phyloP scores from a whole-genome alignment of 2,797 vertebrate species.

The Thunnus albacares region DNA sequence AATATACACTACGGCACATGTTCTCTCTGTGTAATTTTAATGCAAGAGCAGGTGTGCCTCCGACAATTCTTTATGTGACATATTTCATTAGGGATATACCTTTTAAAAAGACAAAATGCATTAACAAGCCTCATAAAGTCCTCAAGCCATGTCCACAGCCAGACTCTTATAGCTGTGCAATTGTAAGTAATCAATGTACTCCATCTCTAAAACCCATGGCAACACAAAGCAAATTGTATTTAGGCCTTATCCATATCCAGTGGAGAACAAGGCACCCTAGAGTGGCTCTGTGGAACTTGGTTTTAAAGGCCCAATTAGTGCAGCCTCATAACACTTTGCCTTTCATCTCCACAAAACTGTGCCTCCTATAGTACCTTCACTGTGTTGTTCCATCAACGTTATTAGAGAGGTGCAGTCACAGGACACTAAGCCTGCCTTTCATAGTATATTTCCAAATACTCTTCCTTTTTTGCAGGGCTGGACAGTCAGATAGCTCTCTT shows the following conservation, averaged over 20 bases:
- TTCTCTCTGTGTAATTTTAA: conserved; percentile 1
- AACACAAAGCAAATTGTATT: conserved; percentile 72
- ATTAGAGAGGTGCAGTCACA: conserved; percentile 52
- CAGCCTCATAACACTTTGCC: conserved; percentile 76
- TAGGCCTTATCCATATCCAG: conserved; percentile 66
- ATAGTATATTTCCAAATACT: conserved; percentile 22
- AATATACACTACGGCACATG: neutral
- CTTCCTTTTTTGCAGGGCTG: conserved; percentile 18
- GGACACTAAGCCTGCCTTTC: conserved; percentile 24
- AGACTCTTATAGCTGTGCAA: conserved; percentile 22
- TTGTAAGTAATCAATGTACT: conserved; percentile 32
- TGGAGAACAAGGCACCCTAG: conserved; percentile 62
- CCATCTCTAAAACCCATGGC: conserved; percentile 55
- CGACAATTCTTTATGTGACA: conserved; percentile 16
- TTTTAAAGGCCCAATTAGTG: conserved; percentile 85
- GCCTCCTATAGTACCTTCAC: conserved; percentile 45
- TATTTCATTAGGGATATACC: conserved; percentile 26
- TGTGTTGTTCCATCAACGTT: conserved; percentile 50
- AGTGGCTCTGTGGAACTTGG: conserved; percentile 63
- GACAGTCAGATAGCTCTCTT: conserved; percentile 32
- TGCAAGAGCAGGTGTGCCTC: conserved; percentile 2
- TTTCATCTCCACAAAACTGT: conserved; percentile 78
- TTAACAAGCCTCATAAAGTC: conserved; percentile 46
- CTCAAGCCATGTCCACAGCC: conserved; percentile 14
- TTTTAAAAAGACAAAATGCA: conserved; percentile 24